Evolutionary conservation across 2,888 invertebrate species (phyloP), one percentile per base, ranked within the genome.

Genomic region (Thymelicus lineola): DNA sequence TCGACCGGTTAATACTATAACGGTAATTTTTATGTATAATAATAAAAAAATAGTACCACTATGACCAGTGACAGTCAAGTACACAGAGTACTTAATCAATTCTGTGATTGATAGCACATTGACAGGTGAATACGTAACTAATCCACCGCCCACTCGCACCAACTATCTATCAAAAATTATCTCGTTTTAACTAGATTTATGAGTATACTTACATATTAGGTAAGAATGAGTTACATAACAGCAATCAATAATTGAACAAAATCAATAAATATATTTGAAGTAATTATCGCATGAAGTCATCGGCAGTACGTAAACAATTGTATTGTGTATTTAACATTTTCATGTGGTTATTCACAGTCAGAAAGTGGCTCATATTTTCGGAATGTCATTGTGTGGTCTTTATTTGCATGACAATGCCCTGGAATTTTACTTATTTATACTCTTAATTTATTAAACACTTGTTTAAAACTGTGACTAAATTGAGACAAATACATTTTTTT

Each of bases 371-470:
- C 73, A 73, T 48, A 64, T 61, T 66, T 71, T 71, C 36, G 75
- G 70, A 75, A 76, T 75, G 71, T 70, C 67, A 74, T 77, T 75
- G 73, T 73, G 60, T 63, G 48, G 35, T 69, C 20, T 53, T 60
- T 48, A 72, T 67, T 75, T 74, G 73, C 74, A 74, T 71, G 50
- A 76, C 69, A 74, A 74, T 72, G 65, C 17, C n/a, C 10, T 50
- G 50, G 28, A 6, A 46, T 46, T 36, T 42, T 55, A 53, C 50
- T 48, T 50, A 66, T 66, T 17, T 36, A 9, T 42, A 42, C 42
- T 59, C 59, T 66, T 17, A 35, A 48, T 64, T 64, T 14, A 64
- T 66, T 15, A 48, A 35, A 0, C n/a, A 58, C 10, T 36, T 36
- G 17, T 36, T 28, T 15, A 20, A 20, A 50, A 42, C n/a, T 38